phyloP scores from a whole-genome alignment of 2,113 vertebrate genomes.

The Alectura lathami region DNA sequence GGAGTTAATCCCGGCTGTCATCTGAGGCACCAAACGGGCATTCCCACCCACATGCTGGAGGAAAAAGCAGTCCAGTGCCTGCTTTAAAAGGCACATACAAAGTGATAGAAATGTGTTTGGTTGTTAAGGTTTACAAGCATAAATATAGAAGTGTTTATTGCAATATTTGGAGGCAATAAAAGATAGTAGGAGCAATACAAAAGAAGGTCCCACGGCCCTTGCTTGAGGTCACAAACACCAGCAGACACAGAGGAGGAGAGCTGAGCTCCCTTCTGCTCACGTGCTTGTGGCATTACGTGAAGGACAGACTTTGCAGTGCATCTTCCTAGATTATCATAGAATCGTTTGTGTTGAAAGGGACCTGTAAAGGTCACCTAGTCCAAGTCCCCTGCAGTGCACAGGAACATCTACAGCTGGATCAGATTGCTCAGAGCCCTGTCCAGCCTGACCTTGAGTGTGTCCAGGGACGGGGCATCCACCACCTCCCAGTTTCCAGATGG shows the following conservation, averaged over 20 bases:
- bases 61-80: background rate
- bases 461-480: too few relatives aligned
- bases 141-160: background rate
- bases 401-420: too few relatives aligned
- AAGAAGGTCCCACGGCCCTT: background rate
- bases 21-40: accelerated
- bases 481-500: too few relatives aligned
- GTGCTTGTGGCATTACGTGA: accelerated
- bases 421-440: too few relatives aligned
- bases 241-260: background rate
- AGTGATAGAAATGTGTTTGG: background rate
- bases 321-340: background rate
- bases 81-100: background rate
- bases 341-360: too few relatives aligned
- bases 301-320: background rate
- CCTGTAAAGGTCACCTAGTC: too few relatives aligned
- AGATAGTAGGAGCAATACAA: background rate
- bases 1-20: background rate
- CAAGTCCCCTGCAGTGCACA: too few relatives aligned
- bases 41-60: background rate
- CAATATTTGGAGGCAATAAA: background rate
- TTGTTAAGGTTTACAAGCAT: background rate
- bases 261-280: background rate
- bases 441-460: too few relatives aligned
- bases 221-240: background rate